Evolutionary conservation across 2,888 invertebrate genomes (phyloP).

Genomic region (Liposcelis brunnea): DNA sequence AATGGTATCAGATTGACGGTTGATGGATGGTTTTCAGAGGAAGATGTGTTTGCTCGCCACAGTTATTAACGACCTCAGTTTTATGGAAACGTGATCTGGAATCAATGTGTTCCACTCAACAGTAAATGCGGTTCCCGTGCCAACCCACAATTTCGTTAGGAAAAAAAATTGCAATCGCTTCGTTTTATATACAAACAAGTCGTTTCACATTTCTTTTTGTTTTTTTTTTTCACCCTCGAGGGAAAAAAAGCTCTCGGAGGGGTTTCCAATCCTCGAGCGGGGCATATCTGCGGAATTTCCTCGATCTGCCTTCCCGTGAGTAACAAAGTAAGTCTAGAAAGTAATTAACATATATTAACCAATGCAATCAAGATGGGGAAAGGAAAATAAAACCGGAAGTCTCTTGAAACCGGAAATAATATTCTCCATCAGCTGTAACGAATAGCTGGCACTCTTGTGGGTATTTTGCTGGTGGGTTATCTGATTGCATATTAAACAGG

Average conservation of each 20-base stretch:
- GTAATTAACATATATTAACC: conserved; percentile 9
- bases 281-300: neutral
- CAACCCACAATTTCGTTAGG: too few species aligned
- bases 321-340: conserved; percentile 5
- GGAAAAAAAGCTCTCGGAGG: neutral
- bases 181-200: conserved; percentile 2
- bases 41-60: neutral
- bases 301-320: neutral
- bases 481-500: conserved; percentile 7
- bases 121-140: too few species aligned
- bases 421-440: too few species aligned
- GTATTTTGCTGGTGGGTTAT: conserved; percentile 4
- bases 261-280: neutral
- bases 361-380: conserved; percentile 5
- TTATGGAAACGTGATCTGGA: conserved; percentile 6
- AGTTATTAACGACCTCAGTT: conserved; percentile 5
- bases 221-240: neutral
- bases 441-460: neutral
- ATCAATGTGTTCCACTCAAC: neutral
- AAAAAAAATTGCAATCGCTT: too few species aligned
- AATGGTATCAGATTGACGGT: conserved; percentile 2
- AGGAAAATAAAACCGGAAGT: conserved; percentile 9
- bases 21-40: neutral
- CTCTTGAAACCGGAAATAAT: conserved; percentile 3
- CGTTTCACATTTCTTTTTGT: neutral